Evolutionary conservation across 2,113 vertebrate genomes (phyloP).

Genomic region (Ictalurus furcatus): DNA sequence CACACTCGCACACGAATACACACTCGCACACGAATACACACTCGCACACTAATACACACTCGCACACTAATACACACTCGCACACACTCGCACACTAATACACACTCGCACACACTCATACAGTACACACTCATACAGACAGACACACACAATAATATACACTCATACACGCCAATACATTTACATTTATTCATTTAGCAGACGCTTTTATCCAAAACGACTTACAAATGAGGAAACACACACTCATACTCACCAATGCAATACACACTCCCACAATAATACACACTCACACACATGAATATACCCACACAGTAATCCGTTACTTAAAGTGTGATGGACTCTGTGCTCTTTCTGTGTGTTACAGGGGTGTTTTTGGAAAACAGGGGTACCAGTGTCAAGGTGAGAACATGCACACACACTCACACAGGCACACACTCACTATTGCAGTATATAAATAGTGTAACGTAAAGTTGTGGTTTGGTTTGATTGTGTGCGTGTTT

Average conservation of each 20-base stretch:
- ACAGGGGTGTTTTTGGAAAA: conserved; percentile 96
- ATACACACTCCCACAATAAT: neutral
- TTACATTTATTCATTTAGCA: too few species aligned
- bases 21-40: neutral
- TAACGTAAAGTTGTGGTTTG: neutral
- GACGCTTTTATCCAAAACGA: too few species aligned
- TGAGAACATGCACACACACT: conserved; percentile 56
- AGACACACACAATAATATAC: neutral
- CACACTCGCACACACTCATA: neutral
- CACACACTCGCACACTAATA: neutral
- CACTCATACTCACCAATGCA: neutral
- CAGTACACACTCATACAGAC: neutral
- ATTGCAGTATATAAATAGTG: neutral
- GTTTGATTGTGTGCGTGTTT: neutral
- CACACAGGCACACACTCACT: neutral
- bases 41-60: neutral
- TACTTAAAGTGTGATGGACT: too few species aligned
- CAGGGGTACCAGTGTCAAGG: conserved; percentile 99
- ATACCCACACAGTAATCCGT: neutral
- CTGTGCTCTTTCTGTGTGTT: conserved; percentile 47
- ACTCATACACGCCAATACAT: neutral
- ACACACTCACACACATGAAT: neutral
- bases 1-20: neutral
- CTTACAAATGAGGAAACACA: too few species aligned
- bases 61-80: neutral